These are phyloP conservation scores for Nannoperca australis DNA, from an alignment of 2,797 vertebrate genomes.

Conservation along the genomic window DNA sequence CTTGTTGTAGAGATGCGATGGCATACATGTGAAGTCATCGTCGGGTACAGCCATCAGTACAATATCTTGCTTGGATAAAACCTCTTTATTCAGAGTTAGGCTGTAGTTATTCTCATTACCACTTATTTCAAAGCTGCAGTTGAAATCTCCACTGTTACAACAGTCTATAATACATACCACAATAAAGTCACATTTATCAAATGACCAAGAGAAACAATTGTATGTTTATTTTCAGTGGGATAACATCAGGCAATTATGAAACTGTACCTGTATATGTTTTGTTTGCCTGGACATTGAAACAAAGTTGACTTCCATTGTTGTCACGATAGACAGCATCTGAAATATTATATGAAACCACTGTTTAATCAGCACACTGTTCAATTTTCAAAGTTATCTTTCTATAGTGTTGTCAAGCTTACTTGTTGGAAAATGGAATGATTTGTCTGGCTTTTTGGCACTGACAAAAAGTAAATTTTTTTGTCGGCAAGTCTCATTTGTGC, in stretches of 20 bases:
- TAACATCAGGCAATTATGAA: not conserved
- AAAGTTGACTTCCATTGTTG: rapidly evolving
- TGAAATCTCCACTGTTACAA: rapidly evolving
- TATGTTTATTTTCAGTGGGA: not conserved
- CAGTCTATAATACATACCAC: constrained; percentile 27
- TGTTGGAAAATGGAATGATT: rapidly evolving
- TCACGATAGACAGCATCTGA: not conserved
- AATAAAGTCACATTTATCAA: not conserved
- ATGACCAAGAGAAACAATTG: not conserved
- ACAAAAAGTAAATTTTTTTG: constrained; percentile 3
- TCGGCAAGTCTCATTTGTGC: rapidly evolving
- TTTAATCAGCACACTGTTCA: not conserved
- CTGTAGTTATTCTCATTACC: rapidly evolving
- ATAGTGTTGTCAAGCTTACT: constrained; percentile 13
- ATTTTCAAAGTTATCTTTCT: not conserved
- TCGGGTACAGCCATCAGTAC: rapidly evolving
- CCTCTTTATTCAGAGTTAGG: rapidly evolving
- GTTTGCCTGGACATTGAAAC: not conserved
- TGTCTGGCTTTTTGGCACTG: rapidly evolving
- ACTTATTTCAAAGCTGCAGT: rapidly evolving
- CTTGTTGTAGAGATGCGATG: rapidly evolving
- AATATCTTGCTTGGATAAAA: constrained; percentile 17
- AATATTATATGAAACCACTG: constrained; percentile 16
- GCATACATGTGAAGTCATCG: rapidly evolving
- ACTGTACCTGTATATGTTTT: not conserved